phyloP scores from a whole-genome alignment of 1,140 invertebrate genomes.

The Acromyrmex heyeri region DNA sequence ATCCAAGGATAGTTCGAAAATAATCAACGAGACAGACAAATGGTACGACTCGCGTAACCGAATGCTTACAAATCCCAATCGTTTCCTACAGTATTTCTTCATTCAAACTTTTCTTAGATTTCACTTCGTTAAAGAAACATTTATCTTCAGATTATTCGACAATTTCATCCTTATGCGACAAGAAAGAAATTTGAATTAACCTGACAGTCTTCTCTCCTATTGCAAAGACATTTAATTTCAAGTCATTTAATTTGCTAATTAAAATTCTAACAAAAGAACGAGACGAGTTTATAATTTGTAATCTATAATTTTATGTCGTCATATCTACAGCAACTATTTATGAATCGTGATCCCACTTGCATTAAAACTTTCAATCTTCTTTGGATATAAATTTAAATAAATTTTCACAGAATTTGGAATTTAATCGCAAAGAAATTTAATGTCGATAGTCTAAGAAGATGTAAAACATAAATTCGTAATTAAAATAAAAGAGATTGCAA shows the following conservation, averaged over 20 bases:
- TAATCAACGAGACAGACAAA: slow-evolving; percentile 45
- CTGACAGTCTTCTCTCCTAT: neutral
- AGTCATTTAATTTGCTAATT: neutral
- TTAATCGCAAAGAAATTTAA: slow-evolving; percentile 4
- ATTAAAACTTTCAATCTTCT: neutral
- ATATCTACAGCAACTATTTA: neutral
- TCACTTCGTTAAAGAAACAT: slow-evolving; percentile 12
- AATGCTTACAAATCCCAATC: slow-evolving; percentile 20
- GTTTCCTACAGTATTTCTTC: neutral
- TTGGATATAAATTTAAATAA: neutral
- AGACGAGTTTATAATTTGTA: neutral
- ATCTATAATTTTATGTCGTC: neutral
- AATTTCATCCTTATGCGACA: neutral
- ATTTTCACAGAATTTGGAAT: neutral
- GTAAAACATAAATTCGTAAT: neutral
- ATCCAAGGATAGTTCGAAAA: slow-evolving; percentile 44
- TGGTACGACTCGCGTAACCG: slow-evolving; percentile 20
- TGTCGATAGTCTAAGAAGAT: neutral
- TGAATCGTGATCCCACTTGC: no score
- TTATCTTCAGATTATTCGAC: neutral
- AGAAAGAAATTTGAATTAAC: neutral
- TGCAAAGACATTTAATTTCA: neutral
- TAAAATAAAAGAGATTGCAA: neutral
- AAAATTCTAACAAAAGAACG: neutral
- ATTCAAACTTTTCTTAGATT: neutral